Evolutionary conservation across 2,888 invertebrate genomes (phyloP).

Genomic region (Xanthorhoe spadicearia): DNA sequence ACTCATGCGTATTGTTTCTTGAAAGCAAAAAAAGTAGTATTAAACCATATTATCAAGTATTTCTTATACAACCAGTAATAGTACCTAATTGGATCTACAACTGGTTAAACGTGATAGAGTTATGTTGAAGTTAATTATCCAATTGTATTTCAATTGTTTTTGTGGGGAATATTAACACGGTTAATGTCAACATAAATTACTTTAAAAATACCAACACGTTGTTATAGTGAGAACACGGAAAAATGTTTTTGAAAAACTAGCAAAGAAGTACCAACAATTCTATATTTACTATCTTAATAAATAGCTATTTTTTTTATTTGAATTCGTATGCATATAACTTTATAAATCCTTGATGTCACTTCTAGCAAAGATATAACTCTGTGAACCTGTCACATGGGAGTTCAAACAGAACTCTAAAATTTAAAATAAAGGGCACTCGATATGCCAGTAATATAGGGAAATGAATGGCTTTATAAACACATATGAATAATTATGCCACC

Average conservation of each 20-base stretch:
- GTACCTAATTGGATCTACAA: slow-evolving; percentile 17
- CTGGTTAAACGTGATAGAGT: slow-evolving; percentile 14
- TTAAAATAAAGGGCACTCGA: slow-evolving; percentile 62
- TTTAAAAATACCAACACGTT: neutral
- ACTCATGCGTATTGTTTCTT: slow-evolving; percentile 3
- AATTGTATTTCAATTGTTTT: slow-evolving; percentile 19
- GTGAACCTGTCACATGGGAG: slow-evolving; percentile 42
- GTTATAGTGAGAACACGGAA: neutral
- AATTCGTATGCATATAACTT: no score
- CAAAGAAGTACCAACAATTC: no score
- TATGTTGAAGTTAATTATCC: slow-evolving; percentile 18
- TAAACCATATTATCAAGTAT: neutral
- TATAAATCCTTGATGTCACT: slow-evolving; percentile 18
- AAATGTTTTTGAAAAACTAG: neutral
- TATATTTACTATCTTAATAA: no score
- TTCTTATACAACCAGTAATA: slow-evolving; percentile 2
- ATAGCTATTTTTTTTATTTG: no score
- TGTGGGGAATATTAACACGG: slow-evolving; percentile 2
- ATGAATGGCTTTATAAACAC: slow-evolving; percentile 64
- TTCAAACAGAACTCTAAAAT: slow-evolving; percentile 53
- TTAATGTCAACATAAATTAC: slow-evolving; percentile 8
- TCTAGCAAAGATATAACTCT: slow-evolving; percentile 46
- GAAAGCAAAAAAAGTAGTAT: slow-evolving; percentile 1
- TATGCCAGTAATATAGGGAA: slow-evolving; percentile 63
- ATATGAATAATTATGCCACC: slow-evolving; percentile 55